Conservation (phyloP, 2,797 vertebrate genomes). For the Halcyon leucocephala region DNA sequence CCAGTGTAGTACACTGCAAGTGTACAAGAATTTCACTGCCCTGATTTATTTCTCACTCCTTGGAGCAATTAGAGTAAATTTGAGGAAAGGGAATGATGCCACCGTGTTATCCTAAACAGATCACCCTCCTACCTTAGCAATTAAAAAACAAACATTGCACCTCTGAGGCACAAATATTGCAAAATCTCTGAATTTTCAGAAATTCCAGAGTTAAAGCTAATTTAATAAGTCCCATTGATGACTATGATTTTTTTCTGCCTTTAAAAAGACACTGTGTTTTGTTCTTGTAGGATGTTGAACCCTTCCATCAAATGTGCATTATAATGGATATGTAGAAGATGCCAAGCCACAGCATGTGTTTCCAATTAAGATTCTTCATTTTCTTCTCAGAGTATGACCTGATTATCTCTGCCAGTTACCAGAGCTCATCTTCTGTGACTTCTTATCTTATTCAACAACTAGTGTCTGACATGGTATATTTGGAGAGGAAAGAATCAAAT, state of each 20-base stretch:
- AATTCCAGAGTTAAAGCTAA: background rate
- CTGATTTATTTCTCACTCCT: background rate
- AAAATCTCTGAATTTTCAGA: background rate
- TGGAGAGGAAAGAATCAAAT: background rate
- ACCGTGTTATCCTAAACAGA: background rate
- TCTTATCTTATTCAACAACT: background rate
- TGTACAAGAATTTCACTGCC: background rate
- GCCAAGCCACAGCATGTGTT: background rate
- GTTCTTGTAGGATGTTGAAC: background rate
- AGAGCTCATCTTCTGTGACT: background rate
- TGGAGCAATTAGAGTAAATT: background rate
- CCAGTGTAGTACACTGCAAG: background rate
- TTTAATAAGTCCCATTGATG: background rate
- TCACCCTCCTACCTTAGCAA: background rate
- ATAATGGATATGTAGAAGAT: background rate
- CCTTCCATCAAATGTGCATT: background rate
- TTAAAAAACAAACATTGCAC: background rate
- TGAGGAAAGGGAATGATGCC: background rate
- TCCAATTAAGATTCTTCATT: constrained; percentile 38
- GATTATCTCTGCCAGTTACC: constrained; percentile 7
- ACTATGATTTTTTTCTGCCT: background rate
- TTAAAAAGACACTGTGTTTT: background rate
- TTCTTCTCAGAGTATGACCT: constrained; percentile 28
- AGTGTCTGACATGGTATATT: background rate
- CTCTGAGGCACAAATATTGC: background rate